Evolutionary conservation across 2,113 vertebrate species (phyloP).

Genomic region (Macaca nemestrina): DNA sequence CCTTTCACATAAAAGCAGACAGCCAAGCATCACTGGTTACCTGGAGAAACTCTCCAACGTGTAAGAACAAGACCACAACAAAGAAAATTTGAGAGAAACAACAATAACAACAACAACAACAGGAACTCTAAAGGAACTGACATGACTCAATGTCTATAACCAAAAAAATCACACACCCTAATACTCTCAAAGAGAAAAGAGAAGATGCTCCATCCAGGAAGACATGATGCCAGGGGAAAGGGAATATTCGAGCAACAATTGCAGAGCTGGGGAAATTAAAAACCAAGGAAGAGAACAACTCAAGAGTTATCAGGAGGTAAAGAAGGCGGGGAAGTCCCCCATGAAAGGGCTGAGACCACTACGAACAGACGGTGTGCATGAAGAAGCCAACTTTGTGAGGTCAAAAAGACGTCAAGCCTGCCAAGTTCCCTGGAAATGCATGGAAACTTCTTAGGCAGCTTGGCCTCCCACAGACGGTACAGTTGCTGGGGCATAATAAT

Average conservation of each 20-base stretch:
- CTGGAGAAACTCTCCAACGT: background rate
- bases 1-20: background rate
- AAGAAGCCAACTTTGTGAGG: background rate
- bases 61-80: background rate
- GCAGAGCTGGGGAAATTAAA: background rate
- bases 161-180: background rate
- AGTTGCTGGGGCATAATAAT: rapidly evolving
- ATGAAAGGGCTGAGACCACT: too few relatives aligned
- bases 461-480: rapidly evolving
- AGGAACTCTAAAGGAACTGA: background rate
- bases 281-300: background rate
- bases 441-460: rapidly evolving
- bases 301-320: background rate
- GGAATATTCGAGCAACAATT: background rate
- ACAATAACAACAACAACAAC: background rate
- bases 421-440: background rate
- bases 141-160: too few relatives aligned
- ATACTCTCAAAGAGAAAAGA: background rate
- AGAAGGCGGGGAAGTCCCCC: background rate
- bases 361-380: rapidly evolving
- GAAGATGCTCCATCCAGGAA: rapidly evolving
- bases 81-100: background rate
- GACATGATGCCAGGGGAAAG: too few relatives aligned
- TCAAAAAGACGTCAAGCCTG: background rate
- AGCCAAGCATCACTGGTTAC: background rate